Evolutionary conservation across 2,113 vertebrate species (phyloP).

Genomic region (Misgurnus mizolepis): DNA sequence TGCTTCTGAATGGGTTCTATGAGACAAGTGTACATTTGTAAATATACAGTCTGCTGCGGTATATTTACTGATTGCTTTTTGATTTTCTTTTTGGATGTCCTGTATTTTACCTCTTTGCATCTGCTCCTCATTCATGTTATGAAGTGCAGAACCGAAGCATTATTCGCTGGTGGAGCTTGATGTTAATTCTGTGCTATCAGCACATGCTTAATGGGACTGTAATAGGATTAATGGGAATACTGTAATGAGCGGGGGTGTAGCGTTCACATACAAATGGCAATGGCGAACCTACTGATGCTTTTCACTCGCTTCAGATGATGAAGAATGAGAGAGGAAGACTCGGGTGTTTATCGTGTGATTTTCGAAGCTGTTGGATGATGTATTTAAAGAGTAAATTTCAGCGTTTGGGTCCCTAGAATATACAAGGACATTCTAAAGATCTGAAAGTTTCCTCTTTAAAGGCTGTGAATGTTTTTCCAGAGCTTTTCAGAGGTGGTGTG

Average conservation of each 20-base stretch:
- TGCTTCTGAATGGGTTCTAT: conserved; percentile 45
- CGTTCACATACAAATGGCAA: conserved; percentile 50
- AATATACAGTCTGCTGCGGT: conserved; percentile 57
- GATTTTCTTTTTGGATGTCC: conserved; percentile 21
- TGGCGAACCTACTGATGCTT: conserved; percentile 27
- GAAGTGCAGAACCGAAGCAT: conserved; percentile 58
- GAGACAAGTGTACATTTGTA: conserved; percentile 48
- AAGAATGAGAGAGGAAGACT: conserved; percentile 1
- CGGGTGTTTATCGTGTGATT: background rate
- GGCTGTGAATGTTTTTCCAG: background rate
- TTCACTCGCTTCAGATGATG: background rate
- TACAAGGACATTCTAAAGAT: background rate
- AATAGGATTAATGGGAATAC: conserved; percentile 74
- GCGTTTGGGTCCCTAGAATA: background rate
- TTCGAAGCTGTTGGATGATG: background rate
- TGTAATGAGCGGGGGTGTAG: conserved; percentile 64
- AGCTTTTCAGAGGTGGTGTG: conserved; percentile 11
- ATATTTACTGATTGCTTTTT: conserved; percentile 57
- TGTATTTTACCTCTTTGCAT: conserved; percentile 44
- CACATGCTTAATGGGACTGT: conserved; percentile 75
- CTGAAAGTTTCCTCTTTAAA: background rate
- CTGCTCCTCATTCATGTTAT: conserved; percentile 56
- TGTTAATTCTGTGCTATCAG: conserved; percentile 71
- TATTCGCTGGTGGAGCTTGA: conserved; percentile 69
- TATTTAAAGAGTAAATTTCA: background rate